Evolutionary conservation across 2,888 invertebrate genomes (phyloP).

Genomic region (Pardosa pseudoannulata): DNA sequence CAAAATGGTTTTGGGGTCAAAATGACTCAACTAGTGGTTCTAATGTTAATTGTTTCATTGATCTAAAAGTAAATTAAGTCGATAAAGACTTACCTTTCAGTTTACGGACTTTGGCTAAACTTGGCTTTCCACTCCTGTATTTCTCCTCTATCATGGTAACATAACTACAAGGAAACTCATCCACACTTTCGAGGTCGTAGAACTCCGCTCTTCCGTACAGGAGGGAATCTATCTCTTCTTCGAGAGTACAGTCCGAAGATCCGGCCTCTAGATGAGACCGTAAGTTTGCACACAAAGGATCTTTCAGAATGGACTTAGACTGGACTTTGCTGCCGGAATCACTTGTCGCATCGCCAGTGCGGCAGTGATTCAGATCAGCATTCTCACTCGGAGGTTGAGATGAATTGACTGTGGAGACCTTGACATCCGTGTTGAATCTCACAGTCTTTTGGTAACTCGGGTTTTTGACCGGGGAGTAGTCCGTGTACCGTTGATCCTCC

Average conservation of each 20-base stretch:
- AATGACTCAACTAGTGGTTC: no score
- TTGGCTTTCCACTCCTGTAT: slow-evolving; percentile 73
- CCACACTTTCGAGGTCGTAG: slow-evolving; percentile 72
- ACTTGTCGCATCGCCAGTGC: background rate
- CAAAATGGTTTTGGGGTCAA: no score
- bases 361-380: slow-evolving; percentile 2
- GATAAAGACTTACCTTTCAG: slow-evolving; percentile 64
- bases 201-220: slow-evolving; percentile 75
- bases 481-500: slow-evolving; percentile 39
- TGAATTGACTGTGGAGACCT: slow-evolving; percentile 46
- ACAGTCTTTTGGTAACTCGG: slow-evolving; percentile 73
- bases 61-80: no score
- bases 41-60: no score
- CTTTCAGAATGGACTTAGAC: slow-evolving; percentile 74
- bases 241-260: slow-evolving; percentile 72
- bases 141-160: slow-evolving; percentile 75
- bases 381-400: slow-evolving; percentile 15
- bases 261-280: slow-evolving; percentile 72
- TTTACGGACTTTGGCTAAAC: slow-evolving; percentile 70
- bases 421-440: slow-evolving; percentile 73
- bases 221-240: slow-evolving; percentile 76
- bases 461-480: slow-evolving; percentile 9
- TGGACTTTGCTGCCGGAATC: slow-evolving; percentile 9
- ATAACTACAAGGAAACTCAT: slow-evolving; percentile 74
- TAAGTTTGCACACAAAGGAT: slow-evolving; percentile 74